Percentiles rank a stretch among this genome's conserved stretches.
phyloP scores from a whole-genome alignment of 2,888 invertebrate species.

The Drosophila helvetica region DNA sequence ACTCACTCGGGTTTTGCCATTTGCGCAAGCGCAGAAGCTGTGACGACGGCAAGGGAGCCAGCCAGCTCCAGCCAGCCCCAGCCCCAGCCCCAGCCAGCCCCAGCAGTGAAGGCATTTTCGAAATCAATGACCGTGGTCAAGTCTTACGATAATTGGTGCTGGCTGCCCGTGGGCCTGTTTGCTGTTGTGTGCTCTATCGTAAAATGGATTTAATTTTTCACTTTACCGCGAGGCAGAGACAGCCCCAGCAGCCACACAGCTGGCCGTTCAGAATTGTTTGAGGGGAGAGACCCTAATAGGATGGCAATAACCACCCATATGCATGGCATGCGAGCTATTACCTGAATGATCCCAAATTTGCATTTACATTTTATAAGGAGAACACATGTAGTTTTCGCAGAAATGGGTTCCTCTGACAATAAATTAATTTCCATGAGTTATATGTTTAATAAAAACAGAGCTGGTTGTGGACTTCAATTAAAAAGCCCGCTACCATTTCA shows the following conservation, averaged over 20 bases:
- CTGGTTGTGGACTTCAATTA: constrained; percentile 32
- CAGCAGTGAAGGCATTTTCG: constrained; percentile 64
- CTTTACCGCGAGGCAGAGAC: constrained; percentile 3
- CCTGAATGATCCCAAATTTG: constrained; percentile 15
- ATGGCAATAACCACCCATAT: constrained; percentile 16
- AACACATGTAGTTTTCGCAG: background rate
- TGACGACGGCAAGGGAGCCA: constrained; percentile 32
- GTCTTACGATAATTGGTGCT: constrained; percentile 66
- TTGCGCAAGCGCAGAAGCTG: constrained; percentile 70
- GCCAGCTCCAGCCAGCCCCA: constrained; percentile 1
- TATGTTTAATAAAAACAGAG: constrained; percentile 7
- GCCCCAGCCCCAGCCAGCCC: background rate
- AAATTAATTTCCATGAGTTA: background rate
- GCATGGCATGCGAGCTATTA: constrained; percentile 44
- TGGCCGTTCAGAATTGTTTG: constrained; percentile 11
- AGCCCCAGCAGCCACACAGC: constrained; percentile 8
- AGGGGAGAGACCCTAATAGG: background rate
- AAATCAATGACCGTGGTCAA: constrained; percentile 81
- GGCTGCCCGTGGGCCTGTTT: constrained; percentile 53
- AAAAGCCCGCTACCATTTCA: constrained; percentile 44
- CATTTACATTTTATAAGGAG: constrained; percentile 16
- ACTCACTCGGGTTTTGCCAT: constrained; percentile 55
- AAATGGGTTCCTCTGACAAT: background rate
- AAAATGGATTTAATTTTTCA: constrained; percentile 48
- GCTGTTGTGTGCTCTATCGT: constrained; percentile 43